Evolutionary conservation across 2,113 vertebrate species (phyloP), one percentile per base, ranked within the genome.

Genomic region (Bufo gargarizans): DNA sequence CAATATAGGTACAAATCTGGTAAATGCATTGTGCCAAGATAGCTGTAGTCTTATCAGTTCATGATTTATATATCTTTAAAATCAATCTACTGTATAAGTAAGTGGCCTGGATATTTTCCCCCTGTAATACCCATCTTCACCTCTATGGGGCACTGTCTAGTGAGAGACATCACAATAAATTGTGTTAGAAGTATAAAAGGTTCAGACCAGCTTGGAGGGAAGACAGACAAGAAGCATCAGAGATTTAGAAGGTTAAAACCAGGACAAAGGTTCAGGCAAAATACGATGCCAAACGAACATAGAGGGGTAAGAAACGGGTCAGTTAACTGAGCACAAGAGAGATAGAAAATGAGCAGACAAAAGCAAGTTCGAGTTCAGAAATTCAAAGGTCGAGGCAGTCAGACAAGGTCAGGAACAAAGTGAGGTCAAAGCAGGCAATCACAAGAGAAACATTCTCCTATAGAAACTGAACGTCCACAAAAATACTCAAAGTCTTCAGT

Each of bases 361-460:
- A 80, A 83, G 81, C 81, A 83, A 83, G 81, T 83, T 83, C 81
- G 81, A 83, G 81, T 69, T 83, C 63, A 83, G 65, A 83, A 83
- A 83, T 61, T 65, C 81, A 33, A 83, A 83, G 81, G 63, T 83
- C 20, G 19, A 59, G 81, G 61, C 81, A 83, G 20, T 67, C 81
- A 83, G 81, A 83, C 81, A 69, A 65, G 61, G 81, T 83, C 61
- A 83, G 61, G 45, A 69, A 65, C 45, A 67, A 53, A 50, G 63
- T 53, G 69, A 67, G 79, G 79, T 82, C 43, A 82, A 61, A 61
- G 81, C n/a, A 83, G 49, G 63, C 53, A 67, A 9, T 83, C 9
- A 83, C 61, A 83, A 80, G 59, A 78, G 77, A 33, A 50, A 22
- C 19, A 16, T 6, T 67, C 63, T 69, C 20, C 20, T 45, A 53